phyloP scores from a whole-genome alignment of 2,797 vertebrate genomes.

The Danio albolineatus region DNA sequence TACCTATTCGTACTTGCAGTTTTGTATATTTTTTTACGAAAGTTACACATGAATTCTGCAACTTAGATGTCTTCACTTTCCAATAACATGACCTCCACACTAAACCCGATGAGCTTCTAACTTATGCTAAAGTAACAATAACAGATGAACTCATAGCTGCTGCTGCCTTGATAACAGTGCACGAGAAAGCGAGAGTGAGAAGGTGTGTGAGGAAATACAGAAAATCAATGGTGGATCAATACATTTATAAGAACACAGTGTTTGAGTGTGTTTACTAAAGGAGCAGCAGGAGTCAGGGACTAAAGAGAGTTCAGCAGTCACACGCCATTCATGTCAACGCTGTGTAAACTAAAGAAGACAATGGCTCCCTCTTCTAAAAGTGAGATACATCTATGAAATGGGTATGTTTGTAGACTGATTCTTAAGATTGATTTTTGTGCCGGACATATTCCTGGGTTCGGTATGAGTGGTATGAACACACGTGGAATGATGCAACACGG shows the following conservation, averaged over 20 bases:
- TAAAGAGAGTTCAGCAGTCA: constrained; percentile 31
- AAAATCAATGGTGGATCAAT: constrained; percentile 57
- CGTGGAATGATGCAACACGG: constrained; percentile 40
- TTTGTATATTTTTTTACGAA: too few species aligned
- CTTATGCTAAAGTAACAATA: constrained; percentile 10
- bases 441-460: constrained; percentile 31
- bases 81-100: neutral
- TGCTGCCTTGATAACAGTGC: constrained; percentile 47
- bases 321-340: constrained; percentile 44
- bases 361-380: constrained; percentile 29
- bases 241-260: constrained; percentile 56
- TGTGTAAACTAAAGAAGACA: constrained; percentile 51
- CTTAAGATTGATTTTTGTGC: constrained; percentile 31
- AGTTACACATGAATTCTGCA: neutral
- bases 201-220: constrained; percentile 44
- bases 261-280: constrained; percentile 52
- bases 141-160: constrained; percentile 37
- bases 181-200: constrained; percentile 42
- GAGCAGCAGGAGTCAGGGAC: constrained; percentile 42
- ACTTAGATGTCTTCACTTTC: neutral
- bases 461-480: neutral
- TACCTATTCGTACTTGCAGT: too few species aligned
- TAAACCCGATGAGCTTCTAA: constrained; percentile 15
- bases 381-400: constrained; percentile 17
- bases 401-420: constrained; percentile 21